Base-by-base conservation (phyloP, 2,797 vertebrate species). In the Myripristis jacobus region DNA sequence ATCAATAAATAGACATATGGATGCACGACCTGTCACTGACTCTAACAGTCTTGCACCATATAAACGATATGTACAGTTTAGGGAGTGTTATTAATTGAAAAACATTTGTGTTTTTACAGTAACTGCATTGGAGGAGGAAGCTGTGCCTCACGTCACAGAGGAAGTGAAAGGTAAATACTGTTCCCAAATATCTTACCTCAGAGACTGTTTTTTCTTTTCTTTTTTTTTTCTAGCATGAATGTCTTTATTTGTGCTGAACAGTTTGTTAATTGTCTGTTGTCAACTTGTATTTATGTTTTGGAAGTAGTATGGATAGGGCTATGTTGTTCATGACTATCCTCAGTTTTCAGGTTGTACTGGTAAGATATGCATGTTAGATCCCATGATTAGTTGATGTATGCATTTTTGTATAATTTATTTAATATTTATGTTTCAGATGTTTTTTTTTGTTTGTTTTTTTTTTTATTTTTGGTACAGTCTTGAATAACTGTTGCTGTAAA, bases 91-190 rank as follows among this genome's bases (percentile, higher is more conserved):
- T 43, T 89, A 73, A 91, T 52, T 27, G 13, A 3, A 1, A 1
- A 18, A 38, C 1, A 0, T 90, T 66, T 88, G 86, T 93, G 84
- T 91, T 70, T 87, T 89, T 61, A 62, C 94, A 99, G 98, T 95
- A 60, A 82, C 92, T 22, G 90, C 92, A 10, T 90, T 91, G 74
- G 92, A 94, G 72, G 90, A 93, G 72, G 93, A 95, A 57, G 71
- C 94, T 53, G 61, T 78, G 34, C 71, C 85, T 84, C 93, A 94
- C 29, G 18, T 57, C 18, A 36, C 55, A 83, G 91, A 96, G 89
- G 94, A 96, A 85, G 68, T 92, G 4, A 96, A 94, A 98, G 98
- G 98, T 99, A 98, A 91, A 86, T 81, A 70, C 79, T 71, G 83
- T 89, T 73, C n/a, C 84, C 63, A 86, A 85, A 79, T 76, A 90